Conservation (phyloP, 2,888 invertebrate species). For the Archips crataeganus region DNA sequence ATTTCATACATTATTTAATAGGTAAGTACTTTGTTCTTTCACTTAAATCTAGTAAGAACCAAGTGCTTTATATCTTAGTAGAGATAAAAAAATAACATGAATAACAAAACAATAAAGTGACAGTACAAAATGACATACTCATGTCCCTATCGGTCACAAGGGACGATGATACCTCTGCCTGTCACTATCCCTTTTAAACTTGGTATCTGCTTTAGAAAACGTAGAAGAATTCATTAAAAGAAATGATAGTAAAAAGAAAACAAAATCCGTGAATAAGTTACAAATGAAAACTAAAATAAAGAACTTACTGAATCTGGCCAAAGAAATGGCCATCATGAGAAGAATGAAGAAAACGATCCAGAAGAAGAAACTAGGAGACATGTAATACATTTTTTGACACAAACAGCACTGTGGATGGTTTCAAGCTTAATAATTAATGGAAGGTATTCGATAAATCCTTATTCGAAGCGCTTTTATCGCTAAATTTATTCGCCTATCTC, state of each 20-base stretch:
- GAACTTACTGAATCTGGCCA: constrained; percentile 39
- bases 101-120: neutral
- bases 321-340: constrained; percentile 26
- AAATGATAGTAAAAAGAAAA: neutral
- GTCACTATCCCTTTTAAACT: neutral
- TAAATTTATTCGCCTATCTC: neutral
- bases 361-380: constrained; percentile 30
- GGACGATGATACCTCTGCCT: neutral
- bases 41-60: neutral
- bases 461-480: constrained; percentile 6
- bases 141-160: neutral
- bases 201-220: neutral
- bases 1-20: neutral
- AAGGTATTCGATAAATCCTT: constrained; percentile 18
- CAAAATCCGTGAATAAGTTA: neutral
- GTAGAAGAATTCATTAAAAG: neutral
- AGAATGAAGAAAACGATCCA: constrained; percentile 41
- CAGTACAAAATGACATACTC: neutral
- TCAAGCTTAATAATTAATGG: neutral
- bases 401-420: neutral
- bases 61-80: neutral
- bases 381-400: constrained; percentile 10
- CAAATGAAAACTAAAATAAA: neutral
- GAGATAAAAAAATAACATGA: neutral
- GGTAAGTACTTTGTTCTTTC: neutral